Conservation (phyloP, 2,888 invertebrate genomes). For the Schizaphis graminum region DNA sequence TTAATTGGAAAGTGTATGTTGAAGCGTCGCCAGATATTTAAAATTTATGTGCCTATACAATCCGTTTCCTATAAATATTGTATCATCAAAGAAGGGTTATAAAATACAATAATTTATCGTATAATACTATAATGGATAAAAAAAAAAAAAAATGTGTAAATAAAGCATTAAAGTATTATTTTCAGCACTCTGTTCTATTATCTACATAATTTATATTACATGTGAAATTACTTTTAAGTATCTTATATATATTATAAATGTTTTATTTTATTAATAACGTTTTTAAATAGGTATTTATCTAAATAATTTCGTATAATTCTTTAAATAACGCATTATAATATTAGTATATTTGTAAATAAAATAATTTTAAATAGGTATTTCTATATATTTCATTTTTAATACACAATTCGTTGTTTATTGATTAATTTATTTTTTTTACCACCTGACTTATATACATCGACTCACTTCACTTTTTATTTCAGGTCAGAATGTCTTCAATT, state of each 20-base stretch:
- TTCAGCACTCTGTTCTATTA: not conserved
- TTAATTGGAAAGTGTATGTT: constrained; percentile 41
- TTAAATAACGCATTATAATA: not conserved
- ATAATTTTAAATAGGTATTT: not conserved
- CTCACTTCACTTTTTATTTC: no score
- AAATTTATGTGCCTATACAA: constrained; percentile 45
- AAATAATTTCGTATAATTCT: not conserved
- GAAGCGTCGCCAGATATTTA: constrained; percentile 51
- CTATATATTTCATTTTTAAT: not conserved
- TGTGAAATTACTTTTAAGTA: not conserved
- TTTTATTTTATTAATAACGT: not conserved
- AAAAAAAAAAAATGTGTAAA: not conserved
- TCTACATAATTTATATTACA: not conserved
- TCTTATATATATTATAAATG: not conserved
- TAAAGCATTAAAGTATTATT: not conserved
- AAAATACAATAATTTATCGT: constrained; percentile 26
- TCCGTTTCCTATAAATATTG: constrained; percentile 52
- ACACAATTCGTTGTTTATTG: not conserved
- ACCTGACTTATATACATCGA: not conserved
- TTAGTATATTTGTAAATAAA: not conserved
- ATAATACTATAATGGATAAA: not conserved
- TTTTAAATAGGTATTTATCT: not conserved
- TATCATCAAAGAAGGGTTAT: not conserved
- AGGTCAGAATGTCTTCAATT: no score
- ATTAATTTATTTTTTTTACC: not conserved